A percentile compares a stretch with the other conserved stretches of the same genome.
Conservation (phyloP, 2,888 invertebrate genomes). For the Zaprionus lineosus region DNA sequence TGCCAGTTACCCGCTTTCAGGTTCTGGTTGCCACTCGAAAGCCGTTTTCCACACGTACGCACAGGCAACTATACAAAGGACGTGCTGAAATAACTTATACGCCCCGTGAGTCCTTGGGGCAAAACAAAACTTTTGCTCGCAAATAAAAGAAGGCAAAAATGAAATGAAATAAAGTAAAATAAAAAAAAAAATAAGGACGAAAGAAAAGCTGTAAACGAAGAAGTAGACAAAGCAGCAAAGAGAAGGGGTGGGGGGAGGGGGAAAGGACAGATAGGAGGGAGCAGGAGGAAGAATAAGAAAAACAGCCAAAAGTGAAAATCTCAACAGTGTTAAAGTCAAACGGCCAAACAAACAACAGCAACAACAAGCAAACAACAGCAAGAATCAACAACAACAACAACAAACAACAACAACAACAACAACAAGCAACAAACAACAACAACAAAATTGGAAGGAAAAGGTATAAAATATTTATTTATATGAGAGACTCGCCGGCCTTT, state of each 20-base stretch:
- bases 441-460: slow-evolving; percentile 41
- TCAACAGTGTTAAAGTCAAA: slow-evolving; percentile 69
- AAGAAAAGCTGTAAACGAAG: too few relatives aligned
- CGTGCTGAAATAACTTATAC: slow-evolving; percentile 75
- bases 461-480: slow-evolving; percentile 73
- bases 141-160: slow-evolving; percentile 29
- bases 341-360: slow-evolving; percentile 29
- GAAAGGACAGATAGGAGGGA: too few relatives aligned
- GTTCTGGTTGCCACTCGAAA: slow-evolving; percentile 29
- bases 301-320: slow-evolving; percentile 65
- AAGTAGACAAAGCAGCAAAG: too few relatives aligned
- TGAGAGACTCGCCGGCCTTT: slow-evolving; percentile 58
- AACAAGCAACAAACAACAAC: slow-evolving; percentile 3
- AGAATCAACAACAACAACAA: slow-evolving; percentile 8
- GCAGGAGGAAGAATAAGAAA: slow-evolving; percentile 31
- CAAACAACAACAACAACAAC: slow-evolving; percentile 8
- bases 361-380: slow-evolving; percentile 6
- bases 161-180: slow-evolving; percentile 14
- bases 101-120: slow-evolving; percentile 61
- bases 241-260: too few relatives aligned
- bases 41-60: slow-evolving; percentile 77
- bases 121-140: slow-evolving; percentile 48
- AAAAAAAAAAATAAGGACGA: slow-evolving; percentile 5
- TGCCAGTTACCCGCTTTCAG: slow-evolving; percentile 12
- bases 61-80: slow-evolving; percentile 65